Base-by-base conservation (phyloP, 2,797 vertebrate genomes). In the Acrocephalus scirpaceus region DNA sequence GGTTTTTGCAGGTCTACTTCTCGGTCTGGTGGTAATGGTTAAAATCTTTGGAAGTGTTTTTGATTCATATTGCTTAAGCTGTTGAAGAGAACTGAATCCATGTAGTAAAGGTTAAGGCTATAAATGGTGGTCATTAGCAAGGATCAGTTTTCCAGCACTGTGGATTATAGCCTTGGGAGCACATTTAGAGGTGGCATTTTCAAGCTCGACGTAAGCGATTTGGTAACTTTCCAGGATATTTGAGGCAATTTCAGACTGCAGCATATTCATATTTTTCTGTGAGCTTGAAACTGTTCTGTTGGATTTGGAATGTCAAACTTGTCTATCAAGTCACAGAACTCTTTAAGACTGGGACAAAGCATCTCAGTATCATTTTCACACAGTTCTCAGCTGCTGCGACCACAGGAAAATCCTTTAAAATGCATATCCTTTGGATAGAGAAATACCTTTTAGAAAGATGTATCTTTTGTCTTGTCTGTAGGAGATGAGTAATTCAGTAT, bases 211-310 rank as follows among this genome's bases (percentile, higher is more conserved):
- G 0, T 53, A 86, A 95, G 67, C 0, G 1, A 61, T 79, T 72
- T 96, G 91, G 86, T 76, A 77, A 74, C 56, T 95, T 93, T 94
- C 92, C 83, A 86, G 70, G 40, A 47, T 81, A 56, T 54, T 20
- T 75, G 56, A 88, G 88, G 58, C 38, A 64, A 30, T 82, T 85
- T 94, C 71, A 83, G 47, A 77, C 77, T 82, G 80, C 3, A 6
- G 53, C 74, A 80, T 77, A 77, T 87, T 92, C 74, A 57, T 87
- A 69, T 85, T 94, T 87, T 93, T 29, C 74, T 90, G 58, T 0
- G 4, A 92, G 47, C 45, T 66, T 44, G 50, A 84, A 79, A 66
- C 44, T 45, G 23, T 58, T 93, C 66, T 66, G 21, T 44, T 92
- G 44, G 47, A 65, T 86, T 88, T 84, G 66, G 66, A 88, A 84